Conservation (phyloP, 2,113 vertebrate genomes). For the Barbus barbus region DNA sequence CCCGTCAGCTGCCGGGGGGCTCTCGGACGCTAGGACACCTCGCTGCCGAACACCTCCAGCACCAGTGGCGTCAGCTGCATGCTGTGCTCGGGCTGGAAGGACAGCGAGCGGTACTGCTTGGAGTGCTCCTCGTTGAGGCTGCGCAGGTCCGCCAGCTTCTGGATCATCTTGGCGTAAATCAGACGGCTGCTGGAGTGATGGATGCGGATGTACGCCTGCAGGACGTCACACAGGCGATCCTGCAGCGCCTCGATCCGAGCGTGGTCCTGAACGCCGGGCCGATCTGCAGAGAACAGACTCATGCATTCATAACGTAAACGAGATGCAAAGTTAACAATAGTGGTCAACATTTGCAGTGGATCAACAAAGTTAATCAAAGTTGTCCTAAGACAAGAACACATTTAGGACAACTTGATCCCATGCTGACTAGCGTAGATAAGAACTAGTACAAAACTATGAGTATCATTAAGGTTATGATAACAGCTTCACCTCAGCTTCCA, state of each 20-base stretch:
- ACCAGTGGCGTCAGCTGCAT: conserved; percentile 96
- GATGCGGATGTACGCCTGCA: conserved; percentile 92
- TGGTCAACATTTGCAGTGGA: too few relatives aligned
- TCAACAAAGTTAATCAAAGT: too few relatives aligned
- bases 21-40: conserved; percentile 82
- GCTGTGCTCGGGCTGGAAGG: conserved; percentile 91
- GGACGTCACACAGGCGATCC: conserved; percentile 86
- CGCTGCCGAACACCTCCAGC: conserved; percentile 93
- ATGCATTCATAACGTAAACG: too few relatives aligned
- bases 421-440: too few relatives aligned
- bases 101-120: conserved; percentile 92
- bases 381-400: too few relatives aligned
- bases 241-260: conserved; percentile 87
- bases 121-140: conserved; percentile 98
- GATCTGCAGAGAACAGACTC: conserved; percentile 74
- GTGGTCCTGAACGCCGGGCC: conserved; percentile 89
- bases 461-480: too few relatives aligned
- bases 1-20: conserved; percentile 47
- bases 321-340: too few relatives aligned
- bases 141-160: conserved; percentile 93
- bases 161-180: conserved; percentile 98
- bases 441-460: too few relatives aligned
- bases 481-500: too few relatives aligned
- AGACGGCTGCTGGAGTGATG: conserved; percentile 85
- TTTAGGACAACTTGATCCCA: too few relatives aligned